Evolutionary conservation across 2,113 vertebrate genomes (phyloP).

Genomic region (Heterotilapia buettikoferi): DNA sequence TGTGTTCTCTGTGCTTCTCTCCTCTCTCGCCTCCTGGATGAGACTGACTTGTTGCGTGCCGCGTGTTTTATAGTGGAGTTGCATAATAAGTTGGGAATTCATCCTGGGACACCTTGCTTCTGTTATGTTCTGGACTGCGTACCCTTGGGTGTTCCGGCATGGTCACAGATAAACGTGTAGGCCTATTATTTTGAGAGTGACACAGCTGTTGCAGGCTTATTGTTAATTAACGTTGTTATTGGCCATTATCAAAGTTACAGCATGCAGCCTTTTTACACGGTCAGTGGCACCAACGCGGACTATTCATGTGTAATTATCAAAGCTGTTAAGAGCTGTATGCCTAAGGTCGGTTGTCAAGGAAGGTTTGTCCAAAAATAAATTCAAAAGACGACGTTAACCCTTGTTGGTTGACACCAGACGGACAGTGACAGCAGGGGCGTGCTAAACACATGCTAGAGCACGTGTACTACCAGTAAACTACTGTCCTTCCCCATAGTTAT

Average conservation of each 20-base stretch:
- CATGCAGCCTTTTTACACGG: not conserved
- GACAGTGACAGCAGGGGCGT: slow-evolving; percentile 48
- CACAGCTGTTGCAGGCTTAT: slow-evolving; percentile 55
- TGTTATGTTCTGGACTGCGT: slow-evolving; percentile 27
- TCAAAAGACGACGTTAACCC: slow-evolving; percentile 37
- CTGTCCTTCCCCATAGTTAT: not conserved
- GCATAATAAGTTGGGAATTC: slow-evolving; percentile 56
- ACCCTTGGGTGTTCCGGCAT: slow-evolving; percentile 32
- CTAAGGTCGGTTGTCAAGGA: slow-evolving; percentile 22
- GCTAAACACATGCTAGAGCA: slow-evolving; percentile 49
- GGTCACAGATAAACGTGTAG: not conserved
- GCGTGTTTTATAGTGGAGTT: slow-evolving; percentile 48
- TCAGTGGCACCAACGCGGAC: not conserved
- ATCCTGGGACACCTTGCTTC: slow-evolving; percentile 45
- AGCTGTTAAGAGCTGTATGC: not conserved
- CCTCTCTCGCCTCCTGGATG: not conserved
- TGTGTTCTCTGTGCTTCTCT: not conserved
- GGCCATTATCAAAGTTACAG: not conserved
- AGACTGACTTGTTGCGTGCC: not conserved
- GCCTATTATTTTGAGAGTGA: slow-evolving; percentile 40
- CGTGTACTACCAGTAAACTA: not conserved
- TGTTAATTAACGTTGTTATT: slow-evolving; percentile 8
- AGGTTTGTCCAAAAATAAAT: slow-evolving; percentile 63
- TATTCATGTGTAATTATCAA: not conserved
- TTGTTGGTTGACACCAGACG: slow-evolving; percentile 9